These are phyloP conservation scores for Bombus confusus DNA, from an alignment of 1,140 invertebrate genomes.

Conservation along the genomic window DNA sequence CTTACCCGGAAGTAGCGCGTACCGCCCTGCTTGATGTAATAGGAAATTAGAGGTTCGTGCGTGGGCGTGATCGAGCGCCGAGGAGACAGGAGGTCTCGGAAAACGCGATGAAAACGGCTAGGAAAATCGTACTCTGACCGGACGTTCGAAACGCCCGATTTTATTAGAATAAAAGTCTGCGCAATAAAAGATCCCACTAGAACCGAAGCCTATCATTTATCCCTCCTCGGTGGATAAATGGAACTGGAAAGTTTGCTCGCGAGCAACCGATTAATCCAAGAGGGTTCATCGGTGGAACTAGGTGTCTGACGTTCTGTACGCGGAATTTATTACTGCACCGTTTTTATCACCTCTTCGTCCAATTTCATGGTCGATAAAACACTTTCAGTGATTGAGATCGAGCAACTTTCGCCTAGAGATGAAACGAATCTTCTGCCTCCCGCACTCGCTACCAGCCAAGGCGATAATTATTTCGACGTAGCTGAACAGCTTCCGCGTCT, in stretches of 20 bases:
- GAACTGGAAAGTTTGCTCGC: conserved; percentile 27
- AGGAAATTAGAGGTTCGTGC: conserved; percentile 38
- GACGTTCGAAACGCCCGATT: background rate
- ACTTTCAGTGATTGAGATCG: conserved; percentile 30
- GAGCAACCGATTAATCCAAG: conserved; percentile 21
- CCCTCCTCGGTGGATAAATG: background rate
- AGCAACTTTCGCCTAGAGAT: conserved; percentile 39
- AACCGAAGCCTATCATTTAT: background rate
- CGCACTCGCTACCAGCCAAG: background rate
- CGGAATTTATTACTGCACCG: conserved; percentile 13
- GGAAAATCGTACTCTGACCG: background rate
- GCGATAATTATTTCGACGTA: conserved; percentile 7
- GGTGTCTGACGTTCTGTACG: conserved; percentile 18
- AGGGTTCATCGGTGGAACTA: background rate
- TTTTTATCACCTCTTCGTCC: conserved; percentile 7
- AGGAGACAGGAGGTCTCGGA: background rate
- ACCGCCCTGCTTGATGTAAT: conserved; percentile 56
- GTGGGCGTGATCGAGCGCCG: conserved; percentile 15
- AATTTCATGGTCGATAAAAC: conserved; percentile 56
- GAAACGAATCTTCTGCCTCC: background rate
- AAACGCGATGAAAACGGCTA: background rate
- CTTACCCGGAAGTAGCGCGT: conserved; percentile 49
- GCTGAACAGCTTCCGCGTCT: background rate
- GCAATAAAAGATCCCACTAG: background rate
- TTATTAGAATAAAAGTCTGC: background rate